Percentiles rank a stretch among this genome's conserved stretches.
Evolutionary conservation across 2,113 vertebrate genomes (phyloP).

Genomic region (Hiodon tergisus): DNA sequence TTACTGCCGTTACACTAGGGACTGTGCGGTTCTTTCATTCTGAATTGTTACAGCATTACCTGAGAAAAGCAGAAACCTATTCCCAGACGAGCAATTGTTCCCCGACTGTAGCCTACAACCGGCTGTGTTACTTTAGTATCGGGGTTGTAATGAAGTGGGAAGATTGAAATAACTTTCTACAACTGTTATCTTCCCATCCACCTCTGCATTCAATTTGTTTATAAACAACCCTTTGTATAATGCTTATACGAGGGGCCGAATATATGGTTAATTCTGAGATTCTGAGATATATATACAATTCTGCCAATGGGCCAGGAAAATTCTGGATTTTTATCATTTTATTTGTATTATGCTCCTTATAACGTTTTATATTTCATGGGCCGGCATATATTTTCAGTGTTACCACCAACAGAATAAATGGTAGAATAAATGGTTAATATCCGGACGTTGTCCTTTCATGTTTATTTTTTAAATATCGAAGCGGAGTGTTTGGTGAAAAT

Average conservation of each 20-base stretch:
- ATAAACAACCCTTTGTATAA: not conserved
- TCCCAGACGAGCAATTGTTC: slow-evolving; percentile 24
- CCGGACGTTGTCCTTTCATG: too few relatives aligned
- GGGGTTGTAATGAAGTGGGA: slow-evolving; percentile 9
- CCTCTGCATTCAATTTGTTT: not conserved
- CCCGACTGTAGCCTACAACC: not conserved
- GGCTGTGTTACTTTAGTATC: slow-evolving; percentile 3
- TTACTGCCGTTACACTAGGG: slow-evolving; percentile 57
- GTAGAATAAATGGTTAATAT: too few relatives aligned
- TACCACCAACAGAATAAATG: too few relatives aligned
- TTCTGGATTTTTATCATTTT: too few relatives aligned
- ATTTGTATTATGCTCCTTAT: too few relatives aligned
- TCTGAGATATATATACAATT: too few relatives aligned
- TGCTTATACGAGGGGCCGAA: too few relatives aligned
- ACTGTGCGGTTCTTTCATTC: slow-evolving; percentile 42
- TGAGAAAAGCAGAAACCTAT: slow-evolving; percentile 37
- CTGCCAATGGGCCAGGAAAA: too few relatives aligned
- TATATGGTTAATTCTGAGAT: too few relatives aligned
- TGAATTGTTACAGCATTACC: slow-evolving; percentile 43
- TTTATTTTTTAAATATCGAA: not conserved
- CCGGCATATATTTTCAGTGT: too few relatives aligned
- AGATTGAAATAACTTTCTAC: not conserved
- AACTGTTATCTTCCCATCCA: not conserved
- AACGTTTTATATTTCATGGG: too few relatives aligned
- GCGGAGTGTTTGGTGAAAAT: slow-evolving; percentile 43